phyloP scores from a whole-genome alignment of 2,797 vertebrate species.

The Parambassis ranga region DNA sequence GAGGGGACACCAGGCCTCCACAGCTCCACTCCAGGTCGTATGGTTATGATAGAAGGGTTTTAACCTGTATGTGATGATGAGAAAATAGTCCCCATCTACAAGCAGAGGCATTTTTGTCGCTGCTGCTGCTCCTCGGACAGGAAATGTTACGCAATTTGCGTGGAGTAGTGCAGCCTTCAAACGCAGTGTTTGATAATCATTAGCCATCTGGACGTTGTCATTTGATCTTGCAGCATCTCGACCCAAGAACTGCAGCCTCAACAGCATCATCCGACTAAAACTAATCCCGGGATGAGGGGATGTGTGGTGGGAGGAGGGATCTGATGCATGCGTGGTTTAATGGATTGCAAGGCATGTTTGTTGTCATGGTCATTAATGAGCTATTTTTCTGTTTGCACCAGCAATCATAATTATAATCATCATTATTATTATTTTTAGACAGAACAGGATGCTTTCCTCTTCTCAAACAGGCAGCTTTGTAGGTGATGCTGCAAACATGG shows the following conservation, averaged over 20 bases:
- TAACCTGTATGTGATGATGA: no score
- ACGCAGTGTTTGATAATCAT: conserved; percentile 67
- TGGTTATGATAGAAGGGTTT: conserved; percentile 12
- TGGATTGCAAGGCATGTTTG: not conserved
- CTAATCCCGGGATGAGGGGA: conserved; percentile 52
- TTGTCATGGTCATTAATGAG: not conserved
- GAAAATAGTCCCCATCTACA: not conserved
- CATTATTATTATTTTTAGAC: not conserved
- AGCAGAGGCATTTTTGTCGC: conserved; percentile 33
- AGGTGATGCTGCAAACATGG: conserved; percentile 15
- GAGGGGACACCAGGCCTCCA: conserved; percentile 9
- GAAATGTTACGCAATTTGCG: conserved; percentile 46
- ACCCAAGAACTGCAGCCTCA: conserved; percentile 67
- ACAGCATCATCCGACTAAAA: conserved; percentile 59
- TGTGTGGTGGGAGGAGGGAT: conserved; percentile 14
- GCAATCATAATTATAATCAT: not conserved
- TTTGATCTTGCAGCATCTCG: conserved; percentile 79
- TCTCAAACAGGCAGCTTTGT: not conserved
- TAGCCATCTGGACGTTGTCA: conserved; percentile 84
- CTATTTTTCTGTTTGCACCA: not conserved
- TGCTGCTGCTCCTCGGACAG: not conserved
- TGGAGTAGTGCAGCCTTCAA: conserved; percentile 46
- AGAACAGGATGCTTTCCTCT: not conserved
- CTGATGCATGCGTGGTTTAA: conserved; percentile 11
- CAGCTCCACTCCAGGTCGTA: conserved; percentile 63